A percentile compares a stretch with the other conserved stretches of the same genome.
Conservation (phyloP, 2,113 vertebrate species). For the Scomber japonicus region DNA sequence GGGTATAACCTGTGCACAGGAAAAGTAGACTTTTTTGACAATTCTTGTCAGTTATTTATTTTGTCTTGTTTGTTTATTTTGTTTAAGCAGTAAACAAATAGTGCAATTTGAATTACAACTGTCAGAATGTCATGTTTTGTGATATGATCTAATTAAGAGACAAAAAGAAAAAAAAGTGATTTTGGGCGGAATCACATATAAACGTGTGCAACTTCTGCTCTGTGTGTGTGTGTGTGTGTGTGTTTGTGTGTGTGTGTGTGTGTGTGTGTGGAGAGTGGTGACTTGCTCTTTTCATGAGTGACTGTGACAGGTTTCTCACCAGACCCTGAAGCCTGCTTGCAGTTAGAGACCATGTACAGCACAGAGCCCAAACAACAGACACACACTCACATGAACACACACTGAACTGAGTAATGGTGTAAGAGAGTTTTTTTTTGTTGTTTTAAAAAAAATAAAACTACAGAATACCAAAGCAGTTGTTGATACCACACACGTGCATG, state of each 20-base stretch:
- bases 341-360: slow-evolving; percentile 60
- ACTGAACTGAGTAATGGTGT: slow-evolving; percentile 32
- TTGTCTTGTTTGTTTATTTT: no score
- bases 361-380: slow-evolving; percentile 42
- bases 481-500: slow-evolving; percentile 41
- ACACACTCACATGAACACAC: slow-evolving; percentile 23
- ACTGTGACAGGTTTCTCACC: slow-evolving; percentile 77
- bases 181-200: no score
- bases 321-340: slow-evolving; percentile 64
- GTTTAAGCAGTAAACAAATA: no score
- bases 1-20: no score
- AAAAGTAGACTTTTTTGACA: no score
- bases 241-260: slow-evolving; percentile 28
- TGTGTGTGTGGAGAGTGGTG: slow-evolving; percentile 32
- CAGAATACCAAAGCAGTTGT: slow-evolving; percentile 20
- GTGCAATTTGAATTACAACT: no score
- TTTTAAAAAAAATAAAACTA: slow-evolving; percentile 15
- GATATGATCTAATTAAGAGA: no score
- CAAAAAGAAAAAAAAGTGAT: no score
- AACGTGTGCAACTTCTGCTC: no score
- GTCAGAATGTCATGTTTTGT: no score
- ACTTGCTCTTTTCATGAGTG: slow-evolving; percentile 81
- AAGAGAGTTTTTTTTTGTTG: slow-evolving; percentile 50
- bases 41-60: no score
- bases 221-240: slow-evolving; percentile 20